These are phyloP conservation scores for Gymnosoma rotundatum DNA, from an alignment of 2,888 invertebrate species.

Conservation along the genomic window DNA sequence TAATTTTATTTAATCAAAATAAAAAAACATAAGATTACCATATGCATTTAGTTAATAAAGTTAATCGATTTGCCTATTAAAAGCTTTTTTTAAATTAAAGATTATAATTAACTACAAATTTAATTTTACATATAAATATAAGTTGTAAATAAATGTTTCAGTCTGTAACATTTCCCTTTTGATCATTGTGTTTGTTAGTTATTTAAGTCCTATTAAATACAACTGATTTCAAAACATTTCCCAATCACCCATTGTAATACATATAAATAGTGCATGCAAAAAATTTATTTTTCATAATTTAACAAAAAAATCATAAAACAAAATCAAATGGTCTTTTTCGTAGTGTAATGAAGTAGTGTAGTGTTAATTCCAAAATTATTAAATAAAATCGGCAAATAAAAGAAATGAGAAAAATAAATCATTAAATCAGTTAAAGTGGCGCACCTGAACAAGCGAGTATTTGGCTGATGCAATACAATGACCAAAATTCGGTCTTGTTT, in stretches of 20 bases:
- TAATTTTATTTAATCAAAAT: no score
- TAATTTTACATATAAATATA: no score
- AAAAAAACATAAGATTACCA: no score
- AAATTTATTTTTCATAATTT: not conserved
- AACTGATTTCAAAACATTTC: no score
- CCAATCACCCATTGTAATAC: not conserved
- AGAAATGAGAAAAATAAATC: not conserved
- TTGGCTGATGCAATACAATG: conserved; percentile 67
- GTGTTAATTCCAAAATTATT: conserved; percentile 9
- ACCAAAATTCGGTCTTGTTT: conserved; percentile 71
- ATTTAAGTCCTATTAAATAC: no score
- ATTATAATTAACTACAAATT: no score
- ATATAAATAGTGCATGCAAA: conserved; percentile 35
- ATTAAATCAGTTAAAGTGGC: conserved; percentile 59
- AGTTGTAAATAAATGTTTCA: no score
- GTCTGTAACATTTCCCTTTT: no score
- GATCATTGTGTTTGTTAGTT: no score
- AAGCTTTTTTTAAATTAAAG: no score
- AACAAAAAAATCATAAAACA: not conserved
- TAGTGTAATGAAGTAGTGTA: conserved; percentile 23
- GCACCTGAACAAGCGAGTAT: conserved; percentile 71
- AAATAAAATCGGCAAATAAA: not conserved
- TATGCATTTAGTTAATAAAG: no score
- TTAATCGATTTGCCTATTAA: no score
- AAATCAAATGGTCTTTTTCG: not conserved